phyloP scores from a whole-genome alignment of 1,140 invertebrate species.

The honey bee (Apis mellifera) region Amel_HAv3.1 CM009942.2:5845501-5846000 shows the following conservation, averaged over 20 bases:
- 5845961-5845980: no score
- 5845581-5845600: background rate
- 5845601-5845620: background rate
- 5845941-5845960: background rate
- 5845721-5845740: background rate
- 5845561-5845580: background rate
- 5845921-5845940: slow-evolving; percentile 5
- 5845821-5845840: background rate
- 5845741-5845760: background rate
- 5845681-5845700: no score
- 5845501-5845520: no score
- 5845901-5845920: slow-evolving; percentile 6
- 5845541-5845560: background rate
- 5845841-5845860: slow-evolving; percentile 31
- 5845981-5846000: no score
- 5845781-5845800: slow-evolving; percentile 4
- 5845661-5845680: no score
- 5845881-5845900: slow-evolving; percentile 54
- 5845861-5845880: slow-evolving; percentile 46
- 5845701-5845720: no score
- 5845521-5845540: background rate
- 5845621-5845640: no score
- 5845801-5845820: background rate
- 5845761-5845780: background rate
- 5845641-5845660: no score